Percentiles rank a stretch among this genome's conserved stretches.
These are phyloP conservation scores for Accipiter cooperii DNA, from an alignment of 2,113 vertebrate species.

Conservation along the genomic window DNA sequence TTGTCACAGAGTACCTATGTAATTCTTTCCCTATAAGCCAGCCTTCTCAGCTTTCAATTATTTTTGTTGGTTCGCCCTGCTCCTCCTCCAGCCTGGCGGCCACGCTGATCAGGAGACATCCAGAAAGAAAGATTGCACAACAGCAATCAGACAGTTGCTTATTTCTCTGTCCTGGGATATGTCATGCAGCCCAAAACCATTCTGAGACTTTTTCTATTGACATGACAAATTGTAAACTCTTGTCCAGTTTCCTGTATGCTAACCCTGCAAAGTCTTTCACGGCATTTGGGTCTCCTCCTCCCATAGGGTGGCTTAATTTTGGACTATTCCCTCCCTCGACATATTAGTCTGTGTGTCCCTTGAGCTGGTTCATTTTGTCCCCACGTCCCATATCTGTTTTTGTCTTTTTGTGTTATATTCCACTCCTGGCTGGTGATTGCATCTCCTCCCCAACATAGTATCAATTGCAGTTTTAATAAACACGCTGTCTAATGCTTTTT, in stretches of 20 bases:
- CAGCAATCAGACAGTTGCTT: not conserved
- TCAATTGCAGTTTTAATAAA: constrained; percentile 51
- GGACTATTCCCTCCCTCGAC: not conserved
- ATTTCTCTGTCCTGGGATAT: not conserved
- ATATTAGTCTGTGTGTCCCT: not conserved
- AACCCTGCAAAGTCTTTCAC: not conserved
- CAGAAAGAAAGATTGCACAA: not conserved
- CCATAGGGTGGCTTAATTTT: not conserved
- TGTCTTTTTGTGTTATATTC: constrained; percentile 10
- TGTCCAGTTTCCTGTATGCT: not conserved
- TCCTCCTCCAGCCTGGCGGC: not conserved
- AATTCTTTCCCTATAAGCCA: not conserved
- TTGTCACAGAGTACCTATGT: not conserved
- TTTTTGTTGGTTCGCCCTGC: not conserved
- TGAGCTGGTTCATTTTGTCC: not conserved
- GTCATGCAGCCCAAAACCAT: not conserved
- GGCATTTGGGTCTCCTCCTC: constrained; percentile 24
- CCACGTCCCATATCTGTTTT: not conserved
- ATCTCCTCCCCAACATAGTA: not conserved
- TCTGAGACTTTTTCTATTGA: constrained; percentile 2
- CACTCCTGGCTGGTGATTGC: not conserved
- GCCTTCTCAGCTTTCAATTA: not conserved
- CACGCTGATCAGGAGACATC: not conserved
- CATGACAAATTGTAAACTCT: not conserved
- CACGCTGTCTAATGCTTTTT: not conserved